phyloP scores from a whole-genome alignment of 2,797 vertebrate genomes.

The Sandelia bainsii region DNA sequence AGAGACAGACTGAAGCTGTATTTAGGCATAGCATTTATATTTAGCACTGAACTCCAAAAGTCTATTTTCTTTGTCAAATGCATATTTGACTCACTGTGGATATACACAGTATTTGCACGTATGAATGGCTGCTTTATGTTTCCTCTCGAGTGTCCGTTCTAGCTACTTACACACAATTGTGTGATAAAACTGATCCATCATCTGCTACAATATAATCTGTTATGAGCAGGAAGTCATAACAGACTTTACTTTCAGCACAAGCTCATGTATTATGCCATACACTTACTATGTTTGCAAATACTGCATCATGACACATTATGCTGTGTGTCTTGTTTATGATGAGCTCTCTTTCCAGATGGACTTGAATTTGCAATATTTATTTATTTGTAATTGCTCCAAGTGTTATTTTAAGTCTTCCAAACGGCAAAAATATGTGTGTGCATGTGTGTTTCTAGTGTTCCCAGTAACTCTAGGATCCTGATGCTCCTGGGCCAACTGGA shows the following conservation, averaged over 20 bases:
- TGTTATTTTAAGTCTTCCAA: background rate
- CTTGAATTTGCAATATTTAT: background rate
- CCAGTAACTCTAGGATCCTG: constrained; percentile 89
- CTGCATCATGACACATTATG: background rate
- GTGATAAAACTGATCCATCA: constrained; percentile 6
- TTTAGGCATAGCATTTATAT: constrained; percentile 13
- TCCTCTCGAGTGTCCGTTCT: background rate
- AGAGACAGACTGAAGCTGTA: background rate
- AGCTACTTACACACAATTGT: background rate
- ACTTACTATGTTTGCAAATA: constrained; percentile 1
- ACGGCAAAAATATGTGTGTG: constrained; percentile 13
- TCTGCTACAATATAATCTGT: background rate
- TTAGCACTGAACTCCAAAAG: background rate
- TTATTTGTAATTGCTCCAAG: background rate
- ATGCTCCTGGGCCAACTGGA: constrained; percentile 94
- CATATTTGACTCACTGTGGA: background rate
- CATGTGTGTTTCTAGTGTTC: constrained; percentile 79
- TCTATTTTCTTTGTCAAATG: background rate
- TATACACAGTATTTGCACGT: background rate
- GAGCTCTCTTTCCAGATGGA: background rate
- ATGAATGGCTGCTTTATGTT: constrained; percentile 12
- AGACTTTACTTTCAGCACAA: background rate
- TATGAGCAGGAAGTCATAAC: background rate
- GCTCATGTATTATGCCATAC: background rate
- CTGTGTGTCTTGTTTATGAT: background rate